phyloP scores from a whole-genome alignment of 2,888 invertebrate genomes.

The Eristalis tenax region DNA sequence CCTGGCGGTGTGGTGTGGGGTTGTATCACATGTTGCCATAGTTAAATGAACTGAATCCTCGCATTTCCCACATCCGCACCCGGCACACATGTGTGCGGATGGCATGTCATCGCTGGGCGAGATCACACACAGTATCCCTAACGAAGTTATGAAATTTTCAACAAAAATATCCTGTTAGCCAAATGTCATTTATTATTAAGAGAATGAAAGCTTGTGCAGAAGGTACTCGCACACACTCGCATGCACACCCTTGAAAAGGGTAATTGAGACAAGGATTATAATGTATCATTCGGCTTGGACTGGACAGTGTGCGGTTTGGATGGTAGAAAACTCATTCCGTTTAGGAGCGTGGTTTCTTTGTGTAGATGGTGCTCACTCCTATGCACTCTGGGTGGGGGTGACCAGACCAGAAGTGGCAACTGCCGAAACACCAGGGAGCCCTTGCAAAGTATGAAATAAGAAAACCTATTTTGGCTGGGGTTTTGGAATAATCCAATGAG shows the following conservation, averaged over 20 bases:
- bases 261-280: slow-evolving; percentile 58
- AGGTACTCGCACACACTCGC: background rate
- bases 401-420: background rate
- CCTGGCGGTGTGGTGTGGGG: slow-evolving; percentile 9
- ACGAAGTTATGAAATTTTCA: slow-evolving; percentile 71
- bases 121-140: slow-evolving; percentile 48
- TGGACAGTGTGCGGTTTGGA: background rate
- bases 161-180: slow-evolving; percentile 65
- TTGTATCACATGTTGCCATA: slow-evolving; percentile 63
- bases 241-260: slow-evolving; percentile 15
- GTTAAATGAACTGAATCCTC: slow-evolving; percentile 63
- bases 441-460: slow-evolving; percentile 28
- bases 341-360: slow-evolving; percentile 5
- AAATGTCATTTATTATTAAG: slow-evolving; percentile 71
- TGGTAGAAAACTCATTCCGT: slow-evolving; percentile 16
- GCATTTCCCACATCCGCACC: background rate
- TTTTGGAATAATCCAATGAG: slow-evolving; percentile 15
- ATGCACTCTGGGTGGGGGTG: background rate
- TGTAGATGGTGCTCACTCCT: background rate
- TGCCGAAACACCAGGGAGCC: background rate
- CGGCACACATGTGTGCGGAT: slow-evolving; percentile 6
- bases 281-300: slow-evolving; percentile 39
- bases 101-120: slow-evolving; percentile 28
- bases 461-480: slow-evolving; percentile 23
- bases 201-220: slow-evolving; percentile 49